These are phyloP conservation scores for Arizona elegans DNA, from an alignment of 2,113 vertebrate species.

Conservation along the genomic window DNA sequence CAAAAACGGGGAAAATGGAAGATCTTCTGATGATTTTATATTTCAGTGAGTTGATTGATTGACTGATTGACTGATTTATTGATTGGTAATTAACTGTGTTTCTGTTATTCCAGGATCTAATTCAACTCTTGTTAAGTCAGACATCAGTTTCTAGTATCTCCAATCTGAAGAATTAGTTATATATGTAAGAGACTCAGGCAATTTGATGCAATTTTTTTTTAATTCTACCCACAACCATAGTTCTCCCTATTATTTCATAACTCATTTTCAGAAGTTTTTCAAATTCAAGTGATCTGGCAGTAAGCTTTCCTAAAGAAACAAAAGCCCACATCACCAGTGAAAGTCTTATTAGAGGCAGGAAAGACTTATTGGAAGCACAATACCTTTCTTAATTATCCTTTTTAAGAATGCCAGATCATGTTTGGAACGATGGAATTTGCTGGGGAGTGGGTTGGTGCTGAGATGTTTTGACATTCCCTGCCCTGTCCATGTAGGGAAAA, in stretches of 20 bases:
- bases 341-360: background rate
- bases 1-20: conserved; percentile 25
- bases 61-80: background rate
- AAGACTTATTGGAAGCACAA: background rate
- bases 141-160: background rate
- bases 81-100: background rate
- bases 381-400: background rate
- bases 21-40: background rate
- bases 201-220: background rate
- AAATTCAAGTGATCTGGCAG: background rate
- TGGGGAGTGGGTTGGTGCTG: background rate
- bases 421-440: background rate
- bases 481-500: background rate
- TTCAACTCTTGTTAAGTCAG: background rate
- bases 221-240: background rate
- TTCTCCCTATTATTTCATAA: background rate
- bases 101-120: background rate
- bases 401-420: background rate
- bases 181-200: background rate
- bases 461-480: background rate
- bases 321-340: background rate
- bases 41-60: background rate
- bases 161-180: background rate
- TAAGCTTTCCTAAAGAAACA: background rate
- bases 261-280: background rate